Base-by-base conservation (phyloP, 2,113 vertebrate genomes). In the Nerophis lumbriciformis region DNA sequence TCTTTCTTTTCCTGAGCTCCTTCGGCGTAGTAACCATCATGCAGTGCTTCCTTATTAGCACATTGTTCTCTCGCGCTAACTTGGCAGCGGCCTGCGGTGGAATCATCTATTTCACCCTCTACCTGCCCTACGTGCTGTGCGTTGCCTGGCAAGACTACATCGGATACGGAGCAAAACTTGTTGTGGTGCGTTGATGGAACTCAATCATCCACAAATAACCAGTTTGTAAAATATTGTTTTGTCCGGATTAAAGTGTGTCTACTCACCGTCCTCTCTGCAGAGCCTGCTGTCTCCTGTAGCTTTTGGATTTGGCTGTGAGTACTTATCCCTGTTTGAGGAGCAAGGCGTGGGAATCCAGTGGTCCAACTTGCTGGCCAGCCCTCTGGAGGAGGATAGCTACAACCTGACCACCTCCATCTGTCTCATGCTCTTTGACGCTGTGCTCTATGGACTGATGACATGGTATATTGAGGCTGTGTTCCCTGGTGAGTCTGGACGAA, bases 401-500 rank as follows among this genome's bases (percentile, higher is more conserved):
- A 98, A 85, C 79, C 92, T 99, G 68, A 96, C 94, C 58, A 94
- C 92, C 0, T 94, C 96, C 0, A 90, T 93, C 42, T 88, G 79
- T 66, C 94, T 99, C 88, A 99, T 99, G 97, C 73, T 97, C 55
- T 92, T 97, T 0, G 97, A 99, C 7, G 81, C 93, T 0, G 87
- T 95, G 58, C 84, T 99, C 0, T 99, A 99, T 0, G 94, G 90
- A 5, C 63, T 95, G 66, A 93, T 98, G 93, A 99, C 96, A 0
- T 98, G 96, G 95, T 99, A 99, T 85, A 92, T 98, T 19, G 97
- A 99, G 78, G 89, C 94, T 0, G 95, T 99, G 53, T 98, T 97
- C 71, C 97, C 97, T 88, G 97, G 96, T 98, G 81, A 83, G 71
- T 66, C 5, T 61, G 13, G 45, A 48, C 45, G 19, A 47, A 47